These are phyloP conservation scores for Lindbergichthys nudifrons DNA, from an alignment of 2,797 vertebrate genomes.

Conservation along the genomic window DNA sequence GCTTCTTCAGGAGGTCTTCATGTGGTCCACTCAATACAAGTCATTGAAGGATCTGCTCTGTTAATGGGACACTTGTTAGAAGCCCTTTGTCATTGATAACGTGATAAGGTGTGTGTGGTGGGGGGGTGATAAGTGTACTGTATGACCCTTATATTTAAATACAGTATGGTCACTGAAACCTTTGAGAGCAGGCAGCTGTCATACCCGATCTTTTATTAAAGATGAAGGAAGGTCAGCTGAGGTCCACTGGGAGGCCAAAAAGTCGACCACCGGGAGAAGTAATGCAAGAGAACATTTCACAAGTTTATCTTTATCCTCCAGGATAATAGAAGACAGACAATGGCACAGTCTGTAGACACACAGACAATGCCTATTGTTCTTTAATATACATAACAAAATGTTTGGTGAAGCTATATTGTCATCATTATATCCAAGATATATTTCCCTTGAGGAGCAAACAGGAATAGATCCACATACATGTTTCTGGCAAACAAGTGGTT, in stretches of 20 bases:
- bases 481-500: neutral
- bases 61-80: slow-evolving; percentile 29
- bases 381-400: neutral
- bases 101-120: neutral
- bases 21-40: slow-evolving; percentile 42
- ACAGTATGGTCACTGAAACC: slow-evolving; percentile 18
- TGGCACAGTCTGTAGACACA: neutral
- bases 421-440: neutral
- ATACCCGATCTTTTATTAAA: slow-evolving; percentile 27
- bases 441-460: neutral
- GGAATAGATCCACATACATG: neutral
- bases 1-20: slow-evolving; percentile 59
- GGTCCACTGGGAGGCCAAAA: slow-evolving; percentile 38
- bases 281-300: slow-evolving; percentile 52
- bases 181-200: slow-evolving; percentile 55
- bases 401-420: neutral
- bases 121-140: slow-evolving; percentile 19
- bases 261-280: slow-evolving; percentile 17
- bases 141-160: slow-evolving; percentile 25
- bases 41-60: slow-evolving; percentile 33
- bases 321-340: slow-evolving; percentile 41
- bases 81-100: neutral
- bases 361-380: neutral
- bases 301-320: slow-evolving; percentile 67
- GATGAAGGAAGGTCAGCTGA: slow-evolving; percentile 32